Evolutionary conservation across 1,140 invertebrate genomes (phyloP).

Genomic region (Homarus americanus): DNA sequence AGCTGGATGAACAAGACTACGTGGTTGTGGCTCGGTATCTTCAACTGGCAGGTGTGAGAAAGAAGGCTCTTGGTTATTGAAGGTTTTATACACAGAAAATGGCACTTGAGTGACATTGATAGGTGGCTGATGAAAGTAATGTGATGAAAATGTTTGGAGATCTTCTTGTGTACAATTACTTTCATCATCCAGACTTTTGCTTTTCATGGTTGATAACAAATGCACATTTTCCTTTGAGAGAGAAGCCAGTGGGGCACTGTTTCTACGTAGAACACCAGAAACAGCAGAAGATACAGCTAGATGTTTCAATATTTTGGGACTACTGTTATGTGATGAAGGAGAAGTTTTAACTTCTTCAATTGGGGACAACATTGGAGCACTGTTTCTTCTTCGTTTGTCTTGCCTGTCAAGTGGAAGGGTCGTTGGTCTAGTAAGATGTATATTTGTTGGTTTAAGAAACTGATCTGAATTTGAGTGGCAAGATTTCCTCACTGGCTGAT

Average conservation of each 20-base stretch:
- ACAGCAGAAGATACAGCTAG: neutral
- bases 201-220: neutral
- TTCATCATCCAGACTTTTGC: conserved; percentile 35
- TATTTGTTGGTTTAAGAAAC: conserved; percentile 4
- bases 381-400: conserved; percentile 37
- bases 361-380: conserved; percentile 60
- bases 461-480: neutral
- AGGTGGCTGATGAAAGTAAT: neutral
- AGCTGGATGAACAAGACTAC: conserved; percentile 42
- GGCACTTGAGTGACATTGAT: neutral
- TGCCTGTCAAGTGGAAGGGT: conserved; percentile 25
- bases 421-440: conserved; percentile 19
- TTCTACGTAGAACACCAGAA: neutral
- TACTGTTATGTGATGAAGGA: neutral
- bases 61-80: neutral
- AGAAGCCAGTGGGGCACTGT: neutral
- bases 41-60: neutral
- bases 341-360: conserved; percentile 46
- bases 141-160: neutral
- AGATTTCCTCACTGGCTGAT: neutral
- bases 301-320: neutral
- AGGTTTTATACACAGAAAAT: neutral
- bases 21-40: neutral
- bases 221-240: neutral
- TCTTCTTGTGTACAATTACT: neutral